Evolutionary conservation across 2,797 vertebrate genomes (phyloP).

Genomic region (Cyprinella venusta): DNA sequence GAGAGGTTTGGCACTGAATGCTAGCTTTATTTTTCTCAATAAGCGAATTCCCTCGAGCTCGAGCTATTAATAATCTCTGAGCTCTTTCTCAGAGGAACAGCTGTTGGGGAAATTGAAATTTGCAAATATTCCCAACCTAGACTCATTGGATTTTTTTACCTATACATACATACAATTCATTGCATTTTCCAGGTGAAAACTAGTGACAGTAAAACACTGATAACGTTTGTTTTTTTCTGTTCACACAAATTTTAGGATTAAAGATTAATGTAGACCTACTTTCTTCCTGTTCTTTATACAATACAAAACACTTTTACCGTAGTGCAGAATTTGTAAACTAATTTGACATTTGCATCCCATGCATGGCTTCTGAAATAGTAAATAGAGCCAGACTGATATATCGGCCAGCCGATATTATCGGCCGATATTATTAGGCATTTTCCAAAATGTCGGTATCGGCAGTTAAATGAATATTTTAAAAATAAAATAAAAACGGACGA

Average conservation of each 20-base stretch:
- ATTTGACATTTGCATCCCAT: background rate
- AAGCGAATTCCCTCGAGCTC: conserved; percentile 52
- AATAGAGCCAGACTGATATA: too few species aligned
- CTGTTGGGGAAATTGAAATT: conserved; percentile 52
- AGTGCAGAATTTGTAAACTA: background rate
- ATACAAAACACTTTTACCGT: background rate
- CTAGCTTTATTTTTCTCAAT: conserved; percentile 56
- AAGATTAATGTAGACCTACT: background rate
- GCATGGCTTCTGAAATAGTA: background rate
- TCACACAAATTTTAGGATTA: background rate
- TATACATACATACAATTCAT: background rate
- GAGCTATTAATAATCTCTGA: conserved; percentile 58
- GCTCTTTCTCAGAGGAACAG: conserved; percentile 60
- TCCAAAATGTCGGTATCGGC: too few species aligned
- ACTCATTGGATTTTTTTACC: background rate
- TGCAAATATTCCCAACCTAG: conserved; percentile 47
- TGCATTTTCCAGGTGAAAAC: background rate
- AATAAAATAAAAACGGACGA: too few species aligned
- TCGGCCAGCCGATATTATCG: too few species aligned
- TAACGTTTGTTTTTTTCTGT: background rate
- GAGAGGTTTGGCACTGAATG: conserved; percentile 50
- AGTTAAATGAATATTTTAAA: too few species aligned
- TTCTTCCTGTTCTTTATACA: background rate
- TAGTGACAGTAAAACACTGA: background rate
- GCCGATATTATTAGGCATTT: too few species aligned